These are phyloP conservation scores for Diplodus sargus DNA, from an alignment of 2,797 vertebrate genomes.

Conservation along the genomic window DNA sequence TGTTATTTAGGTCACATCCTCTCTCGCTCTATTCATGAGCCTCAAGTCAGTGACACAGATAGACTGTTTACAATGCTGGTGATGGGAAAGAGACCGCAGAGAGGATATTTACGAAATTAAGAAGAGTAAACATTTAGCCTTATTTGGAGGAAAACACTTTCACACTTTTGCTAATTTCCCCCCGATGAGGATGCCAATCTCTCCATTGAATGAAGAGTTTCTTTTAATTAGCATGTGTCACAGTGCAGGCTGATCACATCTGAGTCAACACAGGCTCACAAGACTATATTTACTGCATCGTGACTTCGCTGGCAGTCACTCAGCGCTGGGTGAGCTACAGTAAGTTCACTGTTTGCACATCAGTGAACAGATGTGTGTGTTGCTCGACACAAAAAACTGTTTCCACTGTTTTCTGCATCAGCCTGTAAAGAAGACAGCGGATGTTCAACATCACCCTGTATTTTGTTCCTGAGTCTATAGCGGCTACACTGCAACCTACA, in stretches of 20 bases:
- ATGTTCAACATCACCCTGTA: neutral
- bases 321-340: neutral
- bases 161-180: constrained; percentile 17
- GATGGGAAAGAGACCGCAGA: constrained; percentile 6
- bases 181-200: constrained; percentile 20
- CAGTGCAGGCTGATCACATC: constrained; percentile 25
- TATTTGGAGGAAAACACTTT: constrained; percentile 9
- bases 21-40: constrained; percentile 32
- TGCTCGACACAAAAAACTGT: neutral
- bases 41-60: constrained; percentile 38
- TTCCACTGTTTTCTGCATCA: neutral
- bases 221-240: constrained; percentile 36
- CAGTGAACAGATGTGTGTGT: neutral
- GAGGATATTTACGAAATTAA: neutral
- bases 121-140: constrained; percentile 5
- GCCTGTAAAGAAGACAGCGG: neutral
- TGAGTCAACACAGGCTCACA: constrained; percentile 27
- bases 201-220: neutral
- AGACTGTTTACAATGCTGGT: constrained; percentile 34
- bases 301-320: constrained; percentile 19
- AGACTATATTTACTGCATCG: constrained; percentile 31
- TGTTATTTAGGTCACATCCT: constrained; percentile 64
- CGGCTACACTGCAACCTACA: neutral
- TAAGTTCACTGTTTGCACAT: neutral
- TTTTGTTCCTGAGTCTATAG: neutral